phyloP scores from a whole-genome alignment of 2,797 vertebrate genomes.

The Hapalemur alaotrensis region DNA sequence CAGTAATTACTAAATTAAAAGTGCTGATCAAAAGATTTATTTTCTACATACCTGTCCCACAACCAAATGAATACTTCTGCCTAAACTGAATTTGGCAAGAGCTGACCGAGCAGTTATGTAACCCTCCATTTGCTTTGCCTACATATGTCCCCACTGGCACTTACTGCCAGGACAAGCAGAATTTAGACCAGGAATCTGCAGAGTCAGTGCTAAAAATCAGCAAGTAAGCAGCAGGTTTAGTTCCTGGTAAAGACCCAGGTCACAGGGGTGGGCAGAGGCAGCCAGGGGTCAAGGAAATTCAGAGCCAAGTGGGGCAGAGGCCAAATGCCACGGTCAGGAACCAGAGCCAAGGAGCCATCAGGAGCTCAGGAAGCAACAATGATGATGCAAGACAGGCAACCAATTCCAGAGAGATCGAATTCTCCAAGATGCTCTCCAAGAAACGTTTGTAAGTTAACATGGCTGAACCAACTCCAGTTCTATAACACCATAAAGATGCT shows the following conservation, averaged over 20 bases:
- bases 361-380: background rate
- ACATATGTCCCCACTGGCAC: slow-evolving; percentile 36
- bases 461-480: background rate
- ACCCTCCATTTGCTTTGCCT: slow-evolving; percentile 49
- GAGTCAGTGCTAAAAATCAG: slow-evolving; percentile 64
- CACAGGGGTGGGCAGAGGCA: slow-evolving; percentile 46
- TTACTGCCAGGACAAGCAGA: slow-evolving; percentile 36
- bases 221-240: slow-evolving; percentile 59
- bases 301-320: slow-evolving; percentile 39
- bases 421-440: background rate
- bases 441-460: background rate
- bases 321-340: background rate
- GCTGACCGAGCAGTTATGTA: background rate
- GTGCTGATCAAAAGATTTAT: background rate
- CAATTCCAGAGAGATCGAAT: background rate
- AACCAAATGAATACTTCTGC: background rate
- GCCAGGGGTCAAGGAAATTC: slow-evolving; percentile 53
- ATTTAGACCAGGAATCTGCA: slow-evolving; percentile 63
- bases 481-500: background rate
- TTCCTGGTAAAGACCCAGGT: slow-evolving; percentile 54
- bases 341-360: slow-evolving; percentile 8
- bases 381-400: background rate
- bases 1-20: background rate
- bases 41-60: background rate
- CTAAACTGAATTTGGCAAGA: slow-evolving; percentile 42